Conservation (phyloP, 2,797 vertebrate genomes). For the Spea hammondii region DNA sequence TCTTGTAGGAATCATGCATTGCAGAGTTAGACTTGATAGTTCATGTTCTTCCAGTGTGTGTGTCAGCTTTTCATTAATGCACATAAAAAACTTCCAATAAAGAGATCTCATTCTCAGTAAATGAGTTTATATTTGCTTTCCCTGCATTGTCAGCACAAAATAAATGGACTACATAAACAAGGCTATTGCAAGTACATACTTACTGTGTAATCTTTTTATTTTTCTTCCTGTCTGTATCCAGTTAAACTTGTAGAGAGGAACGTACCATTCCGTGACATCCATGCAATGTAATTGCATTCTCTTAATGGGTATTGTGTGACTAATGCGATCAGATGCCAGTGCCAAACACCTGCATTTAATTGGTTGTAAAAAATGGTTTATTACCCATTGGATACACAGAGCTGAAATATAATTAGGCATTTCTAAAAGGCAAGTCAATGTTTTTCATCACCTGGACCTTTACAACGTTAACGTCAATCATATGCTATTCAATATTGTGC, state of each 20-base stretch:
- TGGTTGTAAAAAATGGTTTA: constrained; percentile 55
- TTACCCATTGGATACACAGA: constrained; percentile 54
- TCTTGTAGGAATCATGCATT: neutral
- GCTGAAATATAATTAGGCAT: constrained; percentile 54
- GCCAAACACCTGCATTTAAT: constrained; percentile 55
- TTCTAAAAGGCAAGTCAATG: constrained; percentile 54
- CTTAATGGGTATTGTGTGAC: constrained; percentile 54
- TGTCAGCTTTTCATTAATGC: constrained; percentile 51
- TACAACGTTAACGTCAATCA: constrained; percentile 52
- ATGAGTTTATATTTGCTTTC: constrained; percentile 49
- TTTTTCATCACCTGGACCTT: constrained; percentile 54
- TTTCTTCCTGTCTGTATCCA: constrained; percentile 32
- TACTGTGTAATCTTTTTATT: constrained; percentile 49
- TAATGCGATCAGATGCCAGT: constrained; percentile 54
- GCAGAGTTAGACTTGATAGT: constrained; percentile 11
- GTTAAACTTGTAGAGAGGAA: constrained; percentile 48
- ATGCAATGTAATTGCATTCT: constrained; percentile 53
- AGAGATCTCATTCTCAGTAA: constrained; percentile 46
- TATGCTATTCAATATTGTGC: constrained; percentile 31
- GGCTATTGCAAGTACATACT: constrained; percentile 43
- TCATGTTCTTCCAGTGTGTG: constrained; percentile 14
- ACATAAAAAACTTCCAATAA: constrained; percentile 50
- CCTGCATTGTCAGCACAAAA: constrained; percentile 50
- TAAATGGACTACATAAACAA: constrained; percentile 54
- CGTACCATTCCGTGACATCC: constrained; percentile 49